phyloP scores from a whole-genome alignment of 2,888 invertebrate species.

The Galeopsomyia nigrocyanea region DNA sequence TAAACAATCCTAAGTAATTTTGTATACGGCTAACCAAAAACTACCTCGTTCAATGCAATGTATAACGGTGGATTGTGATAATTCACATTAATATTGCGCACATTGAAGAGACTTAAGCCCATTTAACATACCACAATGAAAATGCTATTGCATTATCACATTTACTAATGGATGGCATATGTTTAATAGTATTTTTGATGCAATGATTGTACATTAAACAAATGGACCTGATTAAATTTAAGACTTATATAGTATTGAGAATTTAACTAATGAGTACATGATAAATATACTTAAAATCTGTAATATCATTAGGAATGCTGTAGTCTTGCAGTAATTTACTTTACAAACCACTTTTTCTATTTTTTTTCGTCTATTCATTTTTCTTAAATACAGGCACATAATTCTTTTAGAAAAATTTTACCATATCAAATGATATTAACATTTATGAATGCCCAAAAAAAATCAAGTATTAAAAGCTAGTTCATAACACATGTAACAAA shows the following conservation, averaged over 20 bases:
- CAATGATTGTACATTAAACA: conserved; percentile 33
- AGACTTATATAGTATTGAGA: conserved; percentile 29
- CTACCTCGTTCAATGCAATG: conserved; percentile 38
- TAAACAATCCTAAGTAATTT: neutral
- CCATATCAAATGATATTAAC: too few species aligned
- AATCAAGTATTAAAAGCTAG: too few species aligned
- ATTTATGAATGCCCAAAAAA: too few species aligned
- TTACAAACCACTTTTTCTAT: too few species aligned
- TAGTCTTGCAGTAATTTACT: too few species aligned
- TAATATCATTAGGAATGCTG: too few species aligned
- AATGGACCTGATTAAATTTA: conserved; percentile 47
- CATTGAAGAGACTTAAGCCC: conserved; percentile 24
- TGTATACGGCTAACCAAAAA: conserved; percentile 31
- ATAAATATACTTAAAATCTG: conserved; percentile 22
- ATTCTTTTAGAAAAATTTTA: too few species aligned
- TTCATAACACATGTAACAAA: too few species aligned
- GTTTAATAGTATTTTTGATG: conserved; percentile 44
- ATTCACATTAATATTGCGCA: conserved; percentile 7
- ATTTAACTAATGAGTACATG: conserved; percentile 31
- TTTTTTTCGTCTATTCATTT: too few species aligned
- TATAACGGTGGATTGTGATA: neutral
- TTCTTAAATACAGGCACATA: too few species aligned
- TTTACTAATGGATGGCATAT: conserved; percentile 21
- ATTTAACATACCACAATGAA: conserved; percentile 6
- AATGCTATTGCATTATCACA: conserved; percentile 22